These are phyloP conservation scores for Zaprionus camerounensis DNA, from an alignment of 1,140 invertebrate species.

Conservation along the genomic window DNA sequence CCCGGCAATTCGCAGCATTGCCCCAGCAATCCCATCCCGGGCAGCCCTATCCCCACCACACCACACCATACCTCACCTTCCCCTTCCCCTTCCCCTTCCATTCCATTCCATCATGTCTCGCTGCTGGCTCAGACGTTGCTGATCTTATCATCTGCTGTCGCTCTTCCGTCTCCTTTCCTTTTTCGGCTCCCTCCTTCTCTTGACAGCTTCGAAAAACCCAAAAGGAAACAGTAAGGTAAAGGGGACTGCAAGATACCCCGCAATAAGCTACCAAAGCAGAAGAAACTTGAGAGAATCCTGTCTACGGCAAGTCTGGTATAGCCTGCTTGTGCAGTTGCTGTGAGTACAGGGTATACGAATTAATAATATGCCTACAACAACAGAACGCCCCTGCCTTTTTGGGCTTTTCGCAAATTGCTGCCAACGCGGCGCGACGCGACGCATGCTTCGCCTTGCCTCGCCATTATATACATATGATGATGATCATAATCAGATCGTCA, in stretches of 20 bases:
- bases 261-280: neutral
- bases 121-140: conserved; percentile 9
- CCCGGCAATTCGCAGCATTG: conserved; percentile 18
- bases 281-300: neutral
- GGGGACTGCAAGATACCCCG: neutral
- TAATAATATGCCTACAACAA: neutral
- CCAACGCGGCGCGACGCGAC: neutral
- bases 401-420: conserved; percentile 14
- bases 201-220: conserved; percentile 13
- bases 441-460: neutral
- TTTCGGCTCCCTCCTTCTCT: neutral
- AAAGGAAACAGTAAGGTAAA: neutral
- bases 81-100: neutral
- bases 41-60: neutral
- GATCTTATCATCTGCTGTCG: conserved; percentile 46
- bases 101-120: conserved; percentile 10
- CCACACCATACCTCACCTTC: neutral
- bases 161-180: conserved; percentile 6
- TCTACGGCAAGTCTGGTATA: neutral
- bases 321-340: neutral
- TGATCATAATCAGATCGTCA: conserved; percentile 56
- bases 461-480: conserved; percentile 24
- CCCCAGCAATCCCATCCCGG: conserved; percentile 26
- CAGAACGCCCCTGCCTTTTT: conserved; percentile 19
- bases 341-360: neutral